Percentiles rank a stretch among this genome's conserved stretches.
Conservation (phyloP, 1,140 invertebrate species). For the Apocrypta bakeri region DNA sequence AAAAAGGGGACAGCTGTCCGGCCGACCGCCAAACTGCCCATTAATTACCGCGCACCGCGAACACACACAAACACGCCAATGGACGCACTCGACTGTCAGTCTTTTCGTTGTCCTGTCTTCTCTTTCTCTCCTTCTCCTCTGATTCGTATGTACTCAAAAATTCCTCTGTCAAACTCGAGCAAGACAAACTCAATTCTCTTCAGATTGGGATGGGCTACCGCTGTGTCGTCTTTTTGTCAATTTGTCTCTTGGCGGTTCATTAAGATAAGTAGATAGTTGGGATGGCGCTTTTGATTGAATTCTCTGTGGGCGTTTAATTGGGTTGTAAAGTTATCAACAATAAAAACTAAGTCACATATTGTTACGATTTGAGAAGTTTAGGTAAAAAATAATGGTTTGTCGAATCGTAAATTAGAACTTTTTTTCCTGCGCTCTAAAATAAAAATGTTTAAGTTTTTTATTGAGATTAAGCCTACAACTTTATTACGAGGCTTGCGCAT, state of each 20-base stretch:
- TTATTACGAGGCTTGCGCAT: conserved; percentile 63
- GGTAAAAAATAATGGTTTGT: too few species aligned
- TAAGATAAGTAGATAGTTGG: conserved; percentile 23
- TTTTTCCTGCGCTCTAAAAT: too few species aligned
- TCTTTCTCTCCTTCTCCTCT: background rate
- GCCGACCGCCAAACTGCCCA: conserved; percentile 72
- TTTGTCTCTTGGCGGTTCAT: conserved; percentile 48
- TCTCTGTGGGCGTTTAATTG: conserved; percentile 37
- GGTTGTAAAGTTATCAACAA: too few species aligned
- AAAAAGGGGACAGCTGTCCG: conserved; percentile 72
- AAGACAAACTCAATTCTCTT: conserved; percentile 46
- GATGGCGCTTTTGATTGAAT: background rate
- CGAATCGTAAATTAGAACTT: too few species aligned
- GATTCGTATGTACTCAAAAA: conserved; percentile 22
- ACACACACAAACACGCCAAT: conserved; percentile 5
- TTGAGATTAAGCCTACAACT: too few species aligned
- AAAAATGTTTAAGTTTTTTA: too few species aligned
- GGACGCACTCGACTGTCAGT: background rate
- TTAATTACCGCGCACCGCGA: conserved; percentile 66
- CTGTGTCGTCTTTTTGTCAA: conserved; percentile 47
- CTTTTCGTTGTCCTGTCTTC: background rate
- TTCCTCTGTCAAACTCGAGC: conserved; percentile 29
- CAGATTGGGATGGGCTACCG: conserved; percentile 30
- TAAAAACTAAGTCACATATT: too few species aligned
- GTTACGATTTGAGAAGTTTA: too few species aligned